Evolutionary conservation across 2,797 vertebrate genomes (phyloP).

Genomic region (Sebastes kiyomatsui): DNA sequence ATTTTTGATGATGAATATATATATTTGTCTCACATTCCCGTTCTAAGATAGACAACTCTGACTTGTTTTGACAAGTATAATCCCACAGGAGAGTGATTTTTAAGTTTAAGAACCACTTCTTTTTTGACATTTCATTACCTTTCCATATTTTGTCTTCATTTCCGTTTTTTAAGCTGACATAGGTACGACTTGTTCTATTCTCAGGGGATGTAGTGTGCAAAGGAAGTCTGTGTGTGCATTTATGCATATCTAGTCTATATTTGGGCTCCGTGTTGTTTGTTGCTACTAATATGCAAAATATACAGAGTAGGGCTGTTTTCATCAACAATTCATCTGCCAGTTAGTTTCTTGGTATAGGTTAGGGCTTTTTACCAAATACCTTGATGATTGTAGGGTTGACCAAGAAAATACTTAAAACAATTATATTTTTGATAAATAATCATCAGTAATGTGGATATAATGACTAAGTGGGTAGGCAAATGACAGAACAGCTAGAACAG

Average conservation of each 20-base stretch:
- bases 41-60: not conserved
- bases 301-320: not conserved
- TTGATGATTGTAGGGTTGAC: too few species aligned
- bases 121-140: constrained; percentile 15
- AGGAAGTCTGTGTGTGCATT: not conserved
- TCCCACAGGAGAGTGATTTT: constrained; percentile 22
- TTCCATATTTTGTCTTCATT: not conserved
- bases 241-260: not conserved
- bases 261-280: not conserved
- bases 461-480: too few species aligned
- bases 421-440: too few species aligned
- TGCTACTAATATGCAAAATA: not conserved
- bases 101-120: constrained; percentile 11
- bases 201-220: not conserved
- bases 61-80: constrained; percentile 13
- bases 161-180: constrained; percentile 9
- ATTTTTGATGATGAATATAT: constrained; percentile 20
- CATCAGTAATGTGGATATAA: too few species aligned
- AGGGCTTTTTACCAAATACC: too few species aligned
- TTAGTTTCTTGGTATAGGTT: too few species aligned
- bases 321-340: too few species aligned
- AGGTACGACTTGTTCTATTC: constrained; percentile 11
- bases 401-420: too few species aligned
- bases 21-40: not conserved
- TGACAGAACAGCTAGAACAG: too few species aligned